phyloP scores from a whole-genome alignment of 2,113 vertebrate species.

The Gallinago undulata region DNA sequence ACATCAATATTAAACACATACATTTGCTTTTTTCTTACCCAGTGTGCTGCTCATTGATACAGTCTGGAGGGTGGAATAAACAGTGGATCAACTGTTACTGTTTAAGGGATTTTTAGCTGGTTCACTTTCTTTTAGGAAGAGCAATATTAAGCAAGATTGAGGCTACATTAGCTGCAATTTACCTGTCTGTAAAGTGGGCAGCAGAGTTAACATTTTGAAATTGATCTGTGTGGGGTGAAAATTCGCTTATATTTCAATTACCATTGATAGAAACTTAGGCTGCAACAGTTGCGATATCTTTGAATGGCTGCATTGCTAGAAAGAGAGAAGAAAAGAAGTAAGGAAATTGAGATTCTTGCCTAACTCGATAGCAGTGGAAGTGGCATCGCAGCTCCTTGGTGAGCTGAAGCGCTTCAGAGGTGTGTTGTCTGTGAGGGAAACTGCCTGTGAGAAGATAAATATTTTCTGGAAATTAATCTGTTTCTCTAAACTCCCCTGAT shows the following conservation, averaged over 20 bases:
- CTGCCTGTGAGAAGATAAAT: neutral
- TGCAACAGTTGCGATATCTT: neutral
- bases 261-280: neutral
- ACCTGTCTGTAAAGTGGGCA: neutral
- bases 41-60: neutral
- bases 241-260: neutral
- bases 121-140: neutral
- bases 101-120: neutral
- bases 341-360: neutral
- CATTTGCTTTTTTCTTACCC: neutral
- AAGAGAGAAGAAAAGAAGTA: neutral
- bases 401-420: neutral
- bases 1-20: rapidly evolving
- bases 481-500: neutral
- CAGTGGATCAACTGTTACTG: neutral
- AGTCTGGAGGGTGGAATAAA: neutral
- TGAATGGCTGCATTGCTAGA: neutral
- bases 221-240: neutral
- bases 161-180: neutral
- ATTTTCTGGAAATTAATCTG: neutral
- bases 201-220: neutral
- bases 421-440: neutral
- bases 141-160: neutral
- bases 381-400: neutral
- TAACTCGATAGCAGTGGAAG: neutral